A percentile compares a stretch with the other conserved stretches of the same genome.
phyloP scores from a whole-genome alignment of 1,140 invertebrate species.

The Zaprionus kolodkinae region DNA sequence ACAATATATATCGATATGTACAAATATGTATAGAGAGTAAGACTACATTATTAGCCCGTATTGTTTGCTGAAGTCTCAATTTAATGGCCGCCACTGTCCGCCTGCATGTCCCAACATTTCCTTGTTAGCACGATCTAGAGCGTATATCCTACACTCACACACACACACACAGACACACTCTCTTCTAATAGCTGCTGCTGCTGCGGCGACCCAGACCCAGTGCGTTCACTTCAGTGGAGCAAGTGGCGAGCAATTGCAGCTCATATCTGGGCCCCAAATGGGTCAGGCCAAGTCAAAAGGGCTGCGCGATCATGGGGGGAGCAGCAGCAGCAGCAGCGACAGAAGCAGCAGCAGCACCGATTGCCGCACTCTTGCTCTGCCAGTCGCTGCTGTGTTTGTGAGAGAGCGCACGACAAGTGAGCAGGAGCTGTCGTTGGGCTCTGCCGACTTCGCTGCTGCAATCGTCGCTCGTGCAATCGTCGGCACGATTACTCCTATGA shows the following conservation, averaged over 20 bases:
- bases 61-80: not conserved
- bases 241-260: constrained; percentile 59
- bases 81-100: not conserved
- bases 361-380: not conserved
- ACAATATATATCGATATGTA: not conserved
- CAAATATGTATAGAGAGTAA: no score
- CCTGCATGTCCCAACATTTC: constrained; percentile 15
- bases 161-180: constrained; percentile 12
- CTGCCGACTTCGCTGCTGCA: constrained; percentile 29
- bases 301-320: constrained; percentile 68
- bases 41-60: not conserved
- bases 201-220: constrained; percentile 75
- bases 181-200: constrained; percentile 37
- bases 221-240: constrained; percentile 56
- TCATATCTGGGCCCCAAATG: constrained; percentile 61
- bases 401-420: constrained; percentile 37
- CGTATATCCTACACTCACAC: constrained; percentile 22
- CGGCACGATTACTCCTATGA: constrained; percentile 68
- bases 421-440: constrained; percentile 40
- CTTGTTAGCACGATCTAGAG: constrained; percentile 23
- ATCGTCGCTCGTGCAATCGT: constrained; percentile 51
- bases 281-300: constrained; percentile 77
- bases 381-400: not conserved
- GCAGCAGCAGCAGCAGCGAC: constrained; percentile 22
- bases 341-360: constrained; percentile 24